phyloP scores from a whole-genome alignment of 1,140 invertebrate genomes.

The Centruroides sculpturatus region DNA sequence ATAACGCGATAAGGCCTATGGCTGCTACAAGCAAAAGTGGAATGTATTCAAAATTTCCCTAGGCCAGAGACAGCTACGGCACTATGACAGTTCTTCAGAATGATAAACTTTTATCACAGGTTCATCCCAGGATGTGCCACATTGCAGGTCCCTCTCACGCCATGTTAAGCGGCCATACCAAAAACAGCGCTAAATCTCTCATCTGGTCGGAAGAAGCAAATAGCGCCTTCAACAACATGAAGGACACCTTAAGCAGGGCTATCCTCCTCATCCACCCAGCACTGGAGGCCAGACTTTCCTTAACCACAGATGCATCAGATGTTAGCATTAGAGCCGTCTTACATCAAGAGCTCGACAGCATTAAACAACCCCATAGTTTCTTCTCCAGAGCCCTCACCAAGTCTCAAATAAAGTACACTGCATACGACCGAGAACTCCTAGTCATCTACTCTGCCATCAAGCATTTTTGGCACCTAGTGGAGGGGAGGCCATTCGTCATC shows the following conservation, averaged over 20 bases:
- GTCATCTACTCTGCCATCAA: not conserved
- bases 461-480: constrained; percentile 20
- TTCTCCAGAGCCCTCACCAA: constrained; percentile 11
- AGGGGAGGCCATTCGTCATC: constrained; percentile 9
- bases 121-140: constrained; percentile 2
- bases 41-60: not conserved
- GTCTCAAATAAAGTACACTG: not conserved
- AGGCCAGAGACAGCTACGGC: constrained; percentile 22
- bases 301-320: constrained; percentile 4
- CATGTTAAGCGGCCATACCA: not conserved
- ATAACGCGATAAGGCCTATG: no score
- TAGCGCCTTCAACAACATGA: constrained; percentile 26
- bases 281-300: not conserved
- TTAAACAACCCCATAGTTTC: constrained; percentile 11
- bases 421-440: not conserved
- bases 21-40: no score
- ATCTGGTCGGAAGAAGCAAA: constrained; percentile 12
- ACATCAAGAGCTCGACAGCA: constrained; percentile 2
- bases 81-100: constrained; percentile 25
- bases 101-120: constrained; percentile 28
- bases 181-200: not conserved
- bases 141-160: not conserved
- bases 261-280: constrained; percentile 1
- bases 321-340: constrained; percentile 5
- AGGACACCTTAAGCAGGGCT: constrained; percentile 19